Base-by-base conservation (phyloP, 2,888 invertebrate genomes). In the Sceliomorpha sp. region DNA sequence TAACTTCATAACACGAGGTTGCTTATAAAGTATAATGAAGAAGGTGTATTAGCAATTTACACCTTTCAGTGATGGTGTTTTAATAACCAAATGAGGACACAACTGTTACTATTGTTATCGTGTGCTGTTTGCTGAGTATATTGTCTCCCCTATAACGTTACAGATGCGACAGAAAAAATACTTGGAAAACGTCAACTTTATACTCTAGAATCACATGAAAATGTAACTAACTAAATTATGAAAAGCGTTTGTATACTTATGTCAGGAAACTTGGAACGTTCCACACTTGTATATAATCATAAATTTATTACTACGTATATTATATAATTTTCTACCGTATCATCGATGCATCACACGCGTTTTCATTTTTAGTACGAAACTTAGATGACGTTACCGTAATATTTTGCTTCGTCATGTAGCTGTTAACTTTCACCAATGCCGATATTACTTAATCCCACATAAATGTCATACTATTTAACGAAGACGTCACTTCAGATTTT, bases 191-290 rank as follows among this genome's bases (percentile, higher is more conserved):
- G 15, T 2, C 2, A n/a, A n/a, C n/a, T n/a, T n/a, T n/a, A n/a
- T n/a, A n/a, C n/a, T n/a, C n/a, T n/a, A n/a, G n/a, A n/a, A n/a
- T n/a, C n/a, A n/a, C n/a, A n/a, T 47, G 7, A 45, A 58, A 32
- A 58, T 34, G 12, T 29, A 47, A 31, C 6, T 26, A 26, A 6
- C 26, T 26, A 26, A 26, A 31, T 31, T 31, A 10, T 31, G 10
- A 1, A 3, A 10, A 9, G 2, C 31, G 31, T 31, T 10, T 10
- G 31, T 9, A 31, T 31, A 9, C 31, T 31, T 10, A n/a, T n/a
- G n/a, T n/a, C n/a, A n/a, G n/a, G n/a, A n/a, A n/a, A n/a, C n/a
- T n/a, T n/a, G n/a, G n/a, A n/a, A n/a, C n/a, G n/a, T n/a, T n/a
- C n/a, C n/a, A n/a, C n/a, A n/a, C n/a, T n/a, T n/a, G n/a, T n/a